Conservation (phyloP, 2,797 vertebrate genomes). For the Falco naumanni region DNA sequence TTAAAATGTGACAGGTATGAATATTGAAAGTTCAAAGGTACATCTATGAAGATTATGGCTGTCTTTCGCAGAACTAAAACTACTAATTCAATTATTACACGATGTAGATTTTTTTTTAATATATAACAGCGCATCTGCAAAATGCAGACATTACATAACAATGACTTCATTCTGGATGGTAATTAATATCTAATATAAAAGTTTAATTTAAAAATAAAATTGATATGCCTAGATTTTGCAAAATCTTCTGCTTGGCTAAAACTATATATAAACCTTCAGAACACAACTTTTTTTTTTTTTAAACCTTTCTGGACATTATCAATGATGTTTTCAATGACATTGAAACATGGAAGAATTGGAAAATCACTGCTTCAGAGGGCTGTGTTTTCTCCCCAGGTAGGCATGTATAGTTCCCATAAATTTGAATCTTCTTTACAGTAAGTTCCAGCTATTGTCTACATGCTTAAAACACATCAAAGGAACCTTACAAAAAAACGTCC, state of each 20-base stretch:
- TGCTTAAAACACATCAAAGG: background rate
- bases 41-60: background rate
- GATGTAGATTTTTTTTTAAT: background rate
- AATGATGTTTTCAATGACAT: background rate
- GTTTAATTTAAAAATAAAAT: background rate
- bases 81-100: background rate
- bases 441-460: background rate
- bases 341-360: background rate
- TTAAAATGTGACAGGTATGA: background rate
- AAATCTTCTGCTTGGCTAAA: background rate
- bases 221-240: background rate
- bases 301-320: background rate
- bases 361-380: background rate
- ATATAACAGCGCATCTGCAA: background rate
- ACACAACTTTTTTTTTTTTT: background rate
- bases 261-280: background rate
- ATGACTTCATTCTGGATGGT: background rate
- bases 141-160: background rate
- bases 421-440: background rate
- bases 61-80: background rate
- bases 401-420: background rate
- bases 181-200: background rate
- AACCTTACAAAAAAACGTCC: background rate
- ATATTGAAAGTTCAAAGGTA: background rate
- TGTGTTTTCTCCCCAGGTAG: background rate